phyloP scores from a whole-genome alignment of 1,140 invertebrate species.

The Apis florea region DNA sequence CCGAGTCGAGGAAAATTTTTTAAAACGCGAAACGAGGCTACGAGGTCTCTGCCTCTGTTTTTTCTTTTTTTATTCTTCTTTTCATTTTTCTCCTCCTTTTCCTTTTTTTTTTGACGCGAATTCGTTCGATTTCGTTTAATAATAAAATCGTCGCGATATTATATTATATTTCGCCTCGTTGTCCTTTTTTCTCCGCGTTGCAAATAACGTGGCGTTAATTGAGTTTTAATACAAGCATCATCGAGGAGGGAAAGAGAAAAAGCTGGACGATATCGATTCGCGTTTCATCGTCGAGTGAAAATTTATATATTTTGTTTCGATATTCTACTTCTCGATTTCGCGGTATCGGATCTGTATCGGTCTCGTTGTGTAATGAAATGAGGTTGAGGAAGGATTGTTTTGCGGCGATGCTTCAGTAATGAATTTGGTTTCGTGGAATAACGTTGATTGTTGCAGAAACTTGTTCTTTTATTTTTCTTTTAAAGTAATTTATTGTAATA shows the following conservation, averaged over 20 bases:
- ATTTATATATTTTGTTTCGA: background rate
- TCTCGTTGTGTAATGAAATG: background rate
- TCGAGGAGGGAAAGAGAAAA: background rate
- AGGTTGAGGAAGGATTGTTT: background rate
- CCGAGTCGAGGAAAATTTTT: slow-evolving; percentile 34
- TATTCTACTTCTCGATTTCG: background rate
- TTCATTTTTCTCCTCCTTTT: background rate
- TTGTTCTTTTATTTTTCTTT: no score
- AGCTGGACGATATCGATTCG: background rate
- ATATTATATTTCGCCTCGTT: background rate
- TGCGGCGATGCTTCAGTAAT: no score
- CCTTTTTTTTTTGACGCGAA: background rate
- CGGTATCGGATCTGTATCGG: background rate
- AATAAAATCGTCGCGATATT: background rate
- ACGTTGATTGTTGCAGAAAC: no score
- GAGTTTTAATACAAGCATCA: slow-evolving; percentile 32
- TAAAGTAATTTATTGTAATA: no score
- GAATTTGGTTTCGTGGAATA: no score
- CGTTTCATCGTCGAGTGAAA: background rate
- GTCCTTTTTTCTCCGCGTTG: background rate
- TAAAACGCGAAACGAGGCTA: slow-evolving; percentile 33
- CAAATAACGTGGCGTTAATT: slow-evolving; percentile 24
- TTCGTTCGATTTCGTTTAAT: background rate
- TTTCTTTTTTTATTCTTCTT: background rate
- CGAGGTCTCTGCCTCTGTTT: background rate